A percentile compares a stretch with the other conserved stretches of the same genome.
These are phyloP conservation scores for Eustalomyia histrio DNA, from an alignment of 2,888 invertebrate species.

Conservation along the genomic window DNA sequence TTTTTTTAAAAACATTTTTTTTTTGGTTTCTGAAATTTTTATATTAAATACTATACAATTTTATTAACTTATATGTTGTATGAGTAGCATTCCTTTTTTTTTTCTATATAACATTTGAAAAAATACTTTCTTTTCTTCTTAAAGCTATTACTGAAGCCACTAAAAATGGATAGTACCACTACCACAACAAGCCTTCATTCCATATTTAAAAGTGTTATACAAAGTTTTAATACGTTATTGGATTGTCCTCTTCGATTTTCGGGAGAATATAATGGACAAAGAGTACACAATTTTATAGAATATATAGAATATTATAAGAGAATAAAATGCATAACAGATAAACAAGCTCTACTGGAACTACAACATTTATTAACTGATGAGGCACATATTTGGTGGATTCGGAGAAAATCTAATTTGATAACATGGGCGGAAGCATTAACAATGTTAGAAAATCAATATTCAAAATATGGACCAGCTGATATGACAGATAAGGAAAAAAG, in stretches of 20 bases:
- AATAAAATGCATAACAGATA: slow-evolving; percentile 55
- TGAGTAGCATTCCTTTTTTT: too few species aligned
- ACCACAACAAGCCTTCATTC: not conserved
- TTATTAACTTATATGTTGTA: too few species aligned
- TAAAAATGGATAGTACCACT: too few species aligned
- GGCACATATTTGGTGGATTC: slow-evolving; percentile 53
- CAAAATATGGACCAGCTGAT: slow-evolving; percentile 33
- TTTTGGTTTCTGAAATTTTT: too few species aligned
- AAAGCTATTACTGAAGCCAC: too few species aligned
- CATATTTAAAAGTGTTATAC: slow-evolving; percentile 44
- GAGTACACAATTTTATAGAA: slow-evolving; percentile 59
- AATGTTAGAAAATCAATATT: slow-evolving; percentile 49
- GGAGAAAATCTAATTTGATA: slow-evolving; percentile 27
- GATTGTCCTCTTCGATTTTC: slow-evolving; percentile 58
- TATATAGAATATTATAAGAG: slow-evolving; percentile 60
- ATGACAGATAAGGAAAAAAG: slow-evolving; percentile 42
- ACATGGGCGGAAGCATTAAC: slow-evolving; percentile 56
- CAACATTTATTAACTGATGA: slow-evolving; percentile 47
- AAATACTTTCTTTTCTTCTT: too few species aligned
- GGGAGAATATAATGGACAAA: slow-evolving; percentile 50
- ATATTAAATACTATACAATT: too few species aligned
- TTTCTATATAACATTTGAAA: too few species aligned
- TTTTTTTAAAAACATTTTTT: too few species aligned
- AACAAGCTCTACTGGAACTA: slow-evolving; percentile 57
- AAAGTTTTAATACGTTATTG: slow-evolving; percentile 54